phyloP scores from a whole-genome alignment of 2,888 invertebrate genomes.

The Eristalis pertinax region DNA sequence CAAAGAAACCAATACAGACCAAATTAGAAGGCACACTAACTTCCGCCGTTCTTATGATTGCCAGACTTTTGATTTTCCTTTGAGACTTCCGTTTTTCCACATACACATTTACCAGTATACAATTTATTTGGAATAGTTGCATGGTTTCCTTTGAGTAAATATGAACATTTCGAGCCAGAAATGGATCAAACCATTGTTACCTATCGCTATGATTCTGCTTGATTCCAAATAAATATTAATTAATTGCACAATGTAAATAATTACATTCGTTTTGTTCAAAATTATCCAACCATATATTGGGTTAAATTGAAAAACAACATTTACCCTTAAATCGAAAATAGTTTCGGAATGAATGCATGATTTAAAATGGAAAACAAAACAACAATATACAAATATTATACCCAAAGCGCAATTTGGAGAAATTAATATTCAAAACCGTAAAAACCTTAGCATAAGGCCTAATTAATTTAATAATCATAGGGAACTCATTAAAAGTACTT shows the following conservation, averaged over 20 bases:
- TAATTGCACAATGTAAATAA: slow-evolving; percentile 67
- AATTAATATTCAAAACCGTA: slow-evolving; percentile 37
- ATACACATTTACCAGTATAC: too few relatives aligned
- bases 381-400: slow-evolving; percentile 32
- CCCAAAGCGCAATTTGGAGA: slow-evolving; percentile 40
- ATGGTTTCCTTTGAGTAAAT: too few relatives aligned
- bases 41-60: too few relatives aligned
- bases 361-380: background rate
- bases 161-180: too few relatives aligned
- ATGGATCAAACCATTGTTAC: background rate
- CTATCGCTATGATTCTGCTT: background rate
- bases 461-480: slow-evolving; percentile 51
- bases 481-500: slow-evolving; percentile 53
- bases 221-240: slow-evolving; percentile 14
- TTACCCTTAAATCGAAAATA: slow-evolving; percentile 36
- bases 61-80: too few relatives aligned
- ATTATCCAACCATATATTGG: slow-evolving; percentile 8
- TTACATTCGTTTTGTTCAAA: slow-evolving; percentile 28
- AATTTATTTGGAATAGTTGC: too few relatives aligned
- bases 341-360: slow-evolving; percentile 45
- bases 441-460: slow-evolving; percentile 52
- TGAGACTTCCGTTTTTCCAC: too few relatives aligned
- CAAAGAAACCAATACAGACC: too few relatives aligned
- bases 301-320: slow-evolving; percentile 24
- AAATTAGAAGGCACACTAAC: too few relatives aligned